Evolutionary conservation across 2,888 invertebrate species (phyloP).

Genomic region (Lithophane socia): DNA sequence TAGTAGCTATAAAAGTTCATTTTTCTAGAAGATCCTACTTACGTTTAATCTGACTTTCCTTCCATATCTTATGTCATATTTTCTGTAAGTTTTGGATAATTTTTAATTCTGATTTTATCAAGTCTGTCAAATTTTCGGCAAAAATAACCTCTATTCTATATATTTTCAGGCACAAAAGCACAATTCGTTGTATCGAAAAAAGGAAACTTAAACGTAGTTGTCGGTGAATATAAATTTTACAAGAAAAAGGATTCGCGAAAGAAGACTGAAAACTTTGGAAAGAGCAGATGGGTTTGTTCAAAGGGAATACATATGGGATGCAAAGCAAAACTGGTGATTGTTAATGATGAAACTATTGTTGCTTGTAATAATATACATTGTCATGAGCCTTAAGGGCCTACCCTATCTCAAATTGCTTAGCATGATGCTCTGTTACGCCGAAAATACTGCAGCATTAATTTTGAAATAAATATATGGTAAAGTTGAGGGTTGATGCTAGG

Average conservation of each 20-base stretch:
- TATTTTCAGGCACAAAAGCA: conserved; percentile 34
- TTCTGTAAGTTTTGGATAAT: background rate
- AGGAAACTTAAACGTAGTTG: conserved; percentile 38
- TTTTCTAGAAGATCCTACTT: background rate
- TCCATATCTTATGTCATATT: background rate
- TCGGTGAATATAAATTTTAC: conserved; percentile 44
- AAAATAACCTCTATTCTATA: background rate
- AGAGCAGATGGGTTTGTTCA: conserved; percentile 45
- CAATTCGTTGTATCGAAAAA: conserved; percentile 33
- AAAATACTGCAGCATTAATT: too few relatives aligned
- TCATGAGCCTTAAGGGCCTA: conserved; percentile 24
- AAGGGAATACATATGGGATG: conserved; percentile 17
- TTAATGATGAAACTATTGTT: conserved; percentile 26
- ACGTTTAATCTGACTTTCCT: background rate
- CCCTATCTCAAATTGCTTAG: too few relatives aligned
- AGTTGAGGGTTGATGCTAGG: too few relatives aligned
- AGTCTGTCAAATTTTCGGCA: background rate
- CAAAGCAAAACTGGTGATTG: conserved; percentile 40
- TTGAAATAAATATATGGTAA: too few relatives aligned
- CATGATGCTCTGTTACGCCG: too few relatives aligned
- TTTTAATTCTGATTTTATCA: background rate
- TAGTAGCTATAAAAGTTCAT: background rate
- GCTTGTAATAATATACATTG: conserved; percentile 36
- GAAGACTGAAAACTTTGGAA: background rate
- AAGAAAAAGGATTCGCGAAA: conserved; percentile 40